Conservation (phyloP, 2,888 invertebrate genomes). For the Furcula furcula region DNA sequence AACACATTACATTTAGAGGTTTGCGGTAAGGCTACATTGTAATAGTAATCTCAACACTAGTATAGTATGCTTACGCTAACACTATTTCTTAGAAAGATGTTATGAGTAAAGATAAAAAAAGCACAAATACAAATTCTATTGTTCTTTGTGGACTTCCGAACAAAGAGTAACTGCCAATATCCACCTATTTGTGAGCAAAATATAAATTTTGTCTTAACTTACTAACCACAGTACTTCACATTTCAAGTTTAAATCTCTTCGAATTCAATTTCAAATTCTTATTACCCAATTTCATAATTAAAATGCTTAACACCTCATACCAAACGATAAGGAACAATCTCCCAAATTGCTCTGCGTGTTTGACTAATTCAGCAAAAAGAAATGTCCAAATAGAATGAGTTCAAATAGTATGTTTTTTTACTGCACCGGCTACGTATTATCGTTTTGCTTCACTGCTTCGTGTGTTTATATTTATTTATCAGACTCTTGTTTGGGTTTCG, state of each 20-base stretch:
- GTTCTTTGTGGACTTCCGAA: neutral
- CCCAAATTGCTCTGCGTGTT: constrained; percentile 8
- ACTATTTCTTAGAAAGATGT: neutral
- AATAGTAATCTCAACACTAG: neutral
- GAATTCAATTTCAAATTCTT: neutral
- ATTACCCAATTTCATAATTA: neutral
- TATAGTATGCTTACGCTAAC: neutral
- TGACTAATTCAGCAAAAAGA: constrained; percentile 8
- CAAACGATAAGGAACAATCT: constrained; percentile 2
- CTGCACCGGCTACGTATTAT: constrained; percentile 12
- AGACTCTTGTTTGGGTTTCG: constrained; percentile 8
- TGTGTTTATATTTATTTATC: constrained; percentile 15
- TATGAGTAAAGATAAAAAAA: neutral
- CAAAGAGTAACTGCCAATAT: neutral
- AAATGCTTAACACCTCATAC: constrained; percentile 9
- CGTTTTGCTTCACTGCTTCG: constrained; percentile 11
- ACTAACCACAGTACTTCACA: neutral
- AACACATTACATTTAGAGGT: constrained; percentile 3
- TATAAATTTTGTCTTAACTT: too few relatives aligned
- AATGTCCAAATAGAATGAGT: constrained; percentile 13
- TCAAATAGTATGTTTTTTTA: constrained; percentile 15
- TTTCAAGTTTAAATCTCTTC: neutral
- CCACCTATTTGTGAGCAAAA: too few relatives aligned
- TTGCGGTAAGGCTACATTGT: neutral
- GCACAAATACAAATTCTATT: neutral